Conservation (phyloP, 2,888 invertebrate genomes). For the Dicranocentrus wangi region DNA sequence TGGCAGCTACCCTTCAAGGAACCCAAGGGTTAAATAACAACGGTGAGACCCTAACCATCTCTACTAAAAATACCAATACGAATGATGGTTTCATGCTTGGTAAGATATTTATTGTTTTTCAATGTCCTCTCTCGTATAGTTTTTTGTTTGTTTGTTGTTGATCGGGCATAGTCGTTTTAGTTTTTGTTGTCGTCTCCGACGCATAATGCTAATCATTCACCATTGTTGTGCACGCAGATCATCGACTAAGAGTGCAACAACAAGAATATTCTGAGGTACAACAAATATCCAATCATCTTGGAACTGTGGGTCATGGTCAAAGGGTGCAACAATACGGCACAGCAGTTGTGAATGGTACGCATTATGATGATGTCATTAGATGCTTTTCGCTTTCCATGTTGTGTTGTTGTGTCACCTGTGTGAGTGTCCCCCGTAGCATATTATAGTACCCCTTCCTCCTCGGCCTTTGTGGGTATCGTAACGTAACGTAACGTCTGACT, state of each 20-base stretch:
- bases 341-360: constrained; percentile 67
- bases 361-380: constrained; percentile 58
- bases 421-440: no score
- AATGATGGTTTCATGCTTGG: constrained; percentile 69
- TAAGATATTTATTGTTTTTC: constrained; percentile 66
- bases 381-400: constrained; percentile 50
- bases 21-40: constrained; percentile 65
- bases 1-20: constrained; percentile 63
- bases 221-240: constrained; percentile 66
- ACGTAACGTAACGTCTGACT: no score
- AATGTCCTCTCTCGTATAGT: constrained; percentile 58
- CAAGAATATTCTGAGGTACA: constrained; percentile 65
- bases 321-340: constrained; percentile 64
- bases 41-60: constrained; percentile 67
- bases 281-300: constrained; percentile 64
- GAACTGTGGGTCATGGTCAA: constrained; percentile 65
- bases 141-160: constrained; percentile 49
- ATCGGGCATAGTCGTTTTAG: constrained; percentile 61
- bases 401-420: constrained; percentile 3
- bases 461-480: no score
- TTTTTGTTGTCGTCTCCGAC: constrained; percentile 38
- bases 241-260: constrained; percentile 67
- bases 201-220: constrained; percentile 68
- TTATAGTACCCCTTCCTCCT: no score
- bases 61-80: constrained; percentile 67